Evolutionary conservation across 2,797 vertebrate species (phyloP).

Genomic region (Florisuga fusca): DNA sequence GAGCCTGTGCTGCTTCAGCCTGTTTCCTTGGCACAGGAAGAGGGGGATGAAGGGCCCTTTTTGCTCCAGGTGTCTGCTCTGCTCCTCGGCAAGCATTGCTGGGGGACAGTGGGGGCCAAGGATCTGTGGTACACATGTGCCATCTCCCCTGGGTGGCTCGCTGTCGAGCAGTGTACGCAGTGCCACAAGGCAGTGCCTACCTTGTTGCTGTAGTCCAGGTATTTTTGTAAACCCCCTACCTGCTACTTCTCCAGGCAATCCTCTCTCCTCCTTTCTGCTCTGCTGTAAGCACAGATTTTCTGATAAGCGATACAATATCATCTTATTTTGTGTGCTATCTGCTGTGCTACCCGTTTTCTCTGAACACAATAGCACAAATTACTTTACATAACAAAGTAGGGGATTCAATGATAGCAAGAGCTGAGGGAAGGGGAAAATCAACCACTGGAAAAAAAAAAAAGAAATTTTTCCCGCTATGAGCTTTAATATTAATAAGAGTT

Average conservation of each 20-base stretch:
- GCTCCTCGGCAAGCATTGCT: rapidly evolving
- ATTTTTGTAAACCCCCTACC: not conserved
- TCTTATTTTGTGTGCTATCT: conserved; percentile 38
- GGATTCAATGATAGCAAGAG: conserved; percentile 59
- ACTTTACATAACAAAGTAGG: conserved; percentile 58
- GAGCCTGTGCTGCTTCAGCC: not conserved
- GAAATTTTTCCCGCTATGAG: not conserved
- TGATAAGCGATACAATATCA: conserved; percentile 30
- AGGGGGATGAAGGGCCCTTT: not conserved
- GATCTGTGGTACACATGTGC: rapidly evolving
- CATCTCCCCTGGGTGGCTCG: not conserved
- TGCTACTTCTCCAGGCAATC: not conserved
- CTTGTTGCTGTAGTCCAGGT: not conserved
- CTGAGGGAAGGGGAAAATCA: not conserved
- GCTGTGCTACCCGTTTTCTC: not conserved
- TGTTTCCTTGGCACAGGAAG: not conserved
- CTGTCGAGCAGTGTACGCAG: too few species aligned
- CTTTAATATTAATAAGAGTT: not conserved
- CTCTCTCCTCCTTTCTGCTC: not conserved
- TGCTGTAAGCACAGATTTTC: conserved; percentile 32
- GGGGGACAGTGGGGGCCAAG: rapidly evolving
- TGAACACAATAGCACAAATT: conserved; percentile 51
- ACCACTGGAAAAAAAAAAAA: not conserved
- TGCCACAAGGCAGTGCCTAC: not conserved
- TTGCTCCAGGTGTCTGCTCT: not conserved